phyloP scores from a whole-genome alignment of 2,888 invertebrate species.

The Ormyrus pomaceus region DNA sequence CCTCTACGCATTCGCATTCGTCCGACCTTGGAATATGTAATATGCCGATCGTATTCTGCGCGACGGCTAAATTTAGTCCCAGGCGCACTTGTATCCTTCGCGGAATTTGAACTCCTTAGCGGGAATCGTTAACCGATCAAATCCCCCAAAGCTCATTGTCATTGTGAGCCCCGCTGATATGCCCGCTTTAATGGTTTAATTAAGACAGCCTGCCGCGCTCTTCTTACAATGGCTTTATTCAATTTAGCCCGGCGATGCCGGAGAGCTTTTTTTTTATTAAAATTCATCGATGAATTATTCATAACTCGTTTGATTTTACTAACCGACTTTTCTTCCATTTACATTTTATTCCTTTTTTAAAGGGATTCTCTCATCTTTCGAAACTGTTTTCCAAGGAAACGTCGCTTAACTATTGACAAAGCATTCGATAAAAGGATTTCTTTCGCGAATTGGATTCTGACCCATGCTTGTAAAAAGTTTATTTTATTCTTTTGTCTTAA shows the following conservation, averaged over 20 bases:
- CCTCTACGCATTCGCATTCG: constrained; percentile 26
- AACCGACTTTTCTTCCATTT: too few species aligned
- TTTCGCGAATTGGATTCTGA: too few species aligned
- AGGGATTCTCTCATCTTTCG: too few species aligned
- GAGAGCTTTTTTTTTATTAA: constrained; percentile 15
- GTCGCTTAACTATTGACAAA: too few species aligned
- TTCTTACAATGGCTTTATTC: constrained; percentile 28
- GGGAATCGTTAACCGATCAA: constrained; percentile 50
- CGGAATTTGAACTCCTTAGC: constrained; percentile 52
- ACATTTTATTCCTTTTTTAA: too few species aligned
- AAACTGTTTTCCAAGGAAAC: too few species aligned
- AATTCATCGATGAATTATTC: constrained; percentile 31
- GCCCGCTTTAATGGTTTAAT: constrained; percentile 50
- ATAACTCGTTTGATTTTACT: background rate
- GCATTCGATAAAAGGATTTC: too few species aligned
- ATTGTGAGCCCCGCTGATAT: constrained; percentile 18
- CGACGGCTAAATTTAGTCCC: constrained; percentile 53
- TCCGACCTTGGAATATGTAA: constrained; percentile 56
- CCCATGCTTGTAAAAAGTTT: too few species aligned
- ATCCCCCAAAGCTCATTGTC: constrained; percentile 37
- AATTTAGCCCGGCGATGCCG: constrained; percentile 26
- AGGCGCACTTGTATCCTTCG: constrained; percentile 31
- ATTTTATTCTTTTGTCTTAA: too few species aligned
- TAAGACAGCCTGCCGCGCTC: constrained; percentile 6
- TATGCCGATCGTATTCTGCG: constrained; percentile 46